Conservation (phyloP, 2,113 vertebrate genomes). For the Daubentonia madagascariensis region DNA sequence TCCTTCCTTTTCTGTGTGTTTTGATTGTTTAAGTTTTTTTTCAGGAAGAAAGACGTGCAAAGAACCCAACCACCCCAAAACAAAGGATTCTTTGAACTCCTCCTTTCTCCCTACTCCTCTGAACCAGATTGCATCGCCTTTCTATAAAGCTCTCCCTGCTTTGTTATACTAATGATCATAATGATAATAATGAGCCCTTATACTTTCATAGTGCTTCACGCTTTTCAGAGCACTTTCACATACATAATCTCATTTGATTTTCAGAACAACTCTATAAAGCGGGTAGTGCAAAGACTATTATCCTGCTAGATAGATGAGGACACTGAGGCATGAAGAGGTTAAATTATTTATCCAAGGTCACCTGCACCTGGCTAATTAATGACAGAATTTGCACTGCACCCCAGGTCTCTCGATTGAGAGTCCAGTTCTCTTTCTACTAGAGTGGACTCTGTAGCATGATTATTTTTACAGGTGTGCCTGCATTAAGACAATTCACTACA, state of each 20-base stretch:
- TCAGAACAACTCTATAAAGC: conserved; percentile 63
- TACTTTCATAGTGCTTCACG: conserved; percentile 52
- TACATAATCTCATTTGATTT: conserved; percentile 74
- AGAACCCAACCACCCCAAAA: conserved; percentile 63
- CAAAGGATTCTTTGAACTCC: conserved; percentile 72
- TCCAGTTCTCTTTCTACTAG: conserved; percentile 15
- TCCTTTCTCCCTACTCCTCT: conserved; percentile 47
- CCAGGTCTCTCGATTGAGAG: conserved; percentile 14
- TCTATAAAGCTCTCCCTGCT: conserved; percentile 60
- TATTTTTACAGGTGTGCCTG: conserved; percentile 63
- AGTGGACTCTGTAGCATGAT: conserved; percentile 42
- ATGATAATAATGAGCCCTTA: conserved; percentile 70
- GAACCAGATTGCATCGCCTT: conserved; percentile 58
- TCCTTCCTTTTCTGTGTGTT: conserved; percentile 72
- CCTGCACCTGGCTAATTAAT: conserved; percentile 66
- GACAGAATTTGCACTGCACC: conserved; percentile 14
- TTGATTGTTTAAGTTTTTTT: conserved; percentile 67
- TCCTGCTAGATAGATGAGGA: conserved; percentile 43
- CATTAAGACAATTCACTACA: conserved; percentile 49
- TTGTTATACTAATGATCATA: conserved; percentile 73
- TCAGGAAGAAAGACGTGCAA: conserved; percentile 50
- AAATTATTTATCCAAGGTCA: conserved; percentile 68
- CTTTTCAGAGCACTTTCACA: conserved; percentile 66
- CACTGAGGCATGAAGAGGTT: conserved; percentile 51
- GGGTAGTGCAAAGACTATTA: conserved; percentile 45